Evolutionary conservation across 2,797 vertebrate genomes (phyloP).

Genomic region (Cryptoprocta ferox): DNA sequence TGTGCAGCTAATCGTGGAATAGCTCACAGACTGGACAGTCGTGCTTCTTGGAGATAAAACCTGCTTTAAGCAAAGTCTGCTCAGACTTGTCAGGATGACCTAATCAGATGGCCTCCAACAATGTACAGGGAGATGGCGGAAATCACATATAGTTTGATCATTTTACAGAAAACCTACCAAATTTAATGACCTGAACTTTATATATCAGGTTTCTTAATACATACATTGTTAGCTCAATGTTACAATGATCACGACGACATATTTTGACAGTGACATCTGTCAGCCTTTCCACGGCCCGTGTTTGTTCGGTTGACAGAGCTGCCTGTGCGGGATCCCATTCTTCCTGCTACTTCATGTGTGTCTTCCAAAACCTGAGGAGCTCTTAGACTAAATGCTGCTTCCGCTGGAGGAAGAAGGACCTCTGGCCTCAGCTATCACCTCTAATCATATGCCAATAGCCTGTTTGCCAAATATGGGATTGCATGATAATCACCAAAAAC

Average conservation of each 20-base stretch:
- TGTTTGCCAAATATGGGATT: not conserved
- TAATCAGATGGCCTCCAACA: not conserved
- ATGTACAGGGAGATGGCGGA: not conserved
- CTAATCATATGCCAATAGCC: not conserved
- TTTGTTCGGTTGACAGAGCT: too few species aligned
- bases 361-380: not conserved
- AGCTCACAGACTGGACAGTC: not conserved
- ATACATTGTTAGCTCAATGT: not conserved
- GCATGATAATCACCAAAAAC: not conserved
- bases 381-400: not conserved
- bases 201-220: too few species aligned
- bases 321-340: accelerated
- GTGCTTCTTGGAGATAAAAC: not conserved
- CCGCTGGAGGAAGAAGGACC: not conserved
- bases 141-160: not conserved
- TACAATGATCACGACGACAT: not conserved
- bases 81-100: not conserved
- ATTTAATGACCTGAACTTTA: not conserved
- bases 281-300: accelerated
- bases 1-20: accelerated
- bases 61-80: not conserved
- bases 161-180: not conserved
- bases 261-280: not conserved
- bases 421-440: too few species aligned
- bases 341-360: accelerated